phyloP scores from a whole-genome alignment of 2,797 vertebrate genomes.

The Petrocephalus schoutedeni region DNA sequence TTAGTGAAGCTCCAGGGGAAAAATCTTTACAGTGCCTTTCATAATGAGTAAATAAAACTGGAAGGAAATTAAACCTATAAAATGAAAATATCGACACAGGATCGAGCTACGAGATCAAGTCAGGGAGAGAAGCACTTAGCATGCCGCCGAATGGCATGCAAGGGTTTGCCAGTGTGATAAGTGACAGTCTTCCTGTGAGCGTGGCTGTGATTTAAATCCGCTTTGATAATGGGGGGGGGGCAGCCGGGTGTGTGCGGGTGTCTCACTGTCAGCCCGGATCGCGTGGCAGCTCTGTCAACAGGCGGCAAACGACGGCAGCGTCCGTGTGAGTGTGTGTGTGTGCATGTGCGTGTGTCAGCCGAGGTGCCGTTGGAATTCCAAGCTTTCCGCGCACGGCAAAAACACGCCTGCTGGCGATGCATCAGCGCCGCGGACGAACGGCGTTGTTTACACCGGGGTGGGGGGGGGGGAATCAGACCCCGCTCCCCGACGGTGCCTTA shows the following conservation, averaged over 20 bases:
- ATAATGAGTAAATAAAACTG: conserved; percentile 10
- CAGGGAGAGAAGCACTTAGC: neutral
- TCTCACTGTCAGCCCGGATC: neutral
- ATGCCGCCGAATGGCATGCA: neutral
- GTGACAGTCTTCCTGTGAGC: neutral
- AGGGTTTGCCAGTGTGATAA: neutral
- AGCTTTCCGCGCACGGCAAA: neutral
- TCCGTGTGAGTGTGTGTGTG: neutral
- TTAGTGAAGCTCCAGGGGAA: conserved; percentile 1
- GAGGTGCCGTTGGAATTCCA: neutral
- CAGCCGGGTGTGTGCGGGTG: neutral
- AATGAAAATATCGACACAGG: conserved; percentile 8
- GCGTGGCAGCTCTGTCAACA: neutral
- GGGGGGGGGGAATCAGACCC: neutral
- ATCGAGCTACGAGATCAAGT: neutral
- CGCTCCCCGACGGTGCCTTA: neutral
- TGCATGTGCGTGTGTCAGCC: neutral
- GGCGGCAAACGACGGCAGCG: neutral
- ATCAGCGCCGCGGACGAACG: neutral
- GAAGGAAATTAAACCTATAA: conserved; percentile 15
- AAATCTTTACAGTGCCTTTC: conserved; percentile 18
- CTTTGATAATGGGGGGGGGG: neutral
- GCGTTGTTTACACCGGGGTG: neutral
- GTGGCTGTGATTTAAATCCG: neutral
- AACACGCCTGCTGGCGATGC: neutral